phyloP scores from a whole-genome alignment of 2,797 vertebrate genomes.

The Dendrocincla tyrannina region DNA sequence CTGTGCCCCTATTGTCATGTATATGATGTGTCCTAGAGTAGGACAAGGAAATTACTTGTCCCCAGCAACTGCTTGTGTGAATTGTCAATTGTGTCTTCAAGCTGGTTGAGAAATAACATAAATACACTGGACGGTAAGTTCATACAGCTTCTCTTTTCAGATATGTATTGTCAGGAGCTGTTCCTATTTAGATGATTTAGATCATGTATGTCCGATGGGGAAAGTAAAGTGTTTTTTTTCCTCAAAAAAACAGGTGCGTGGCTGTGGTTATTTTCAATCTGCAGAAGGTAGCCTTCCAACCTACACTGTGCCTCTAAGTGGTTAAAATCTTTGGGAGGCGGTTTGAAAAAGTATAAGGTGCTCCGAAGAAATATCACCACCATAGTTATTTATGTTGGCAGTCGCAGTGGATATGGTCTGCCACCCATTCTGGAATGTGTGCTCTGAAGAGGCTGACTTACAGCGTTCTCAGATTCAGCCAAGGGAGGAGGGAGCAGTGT shows the following conservation, averaged over 20 bases:
- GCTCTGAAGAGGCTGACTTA: background rate
- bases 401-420: background rate
- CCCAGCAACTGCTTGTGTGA: background rate
- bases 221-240: slow-evolving; percentile 29
- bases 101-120: background rate
- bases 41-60: background rate
- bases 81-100: background rate
- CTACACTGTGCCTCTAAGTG: background rate
- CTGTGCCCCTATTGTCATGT: background rate
- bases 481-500: background rate
- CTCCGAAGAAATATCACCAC: background rate
- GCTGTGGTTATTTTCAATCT: background rate
- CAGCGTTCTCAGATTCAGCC: background rate
- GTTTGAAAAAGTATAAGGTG: background rate
- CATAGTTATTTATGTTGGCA: background rate
- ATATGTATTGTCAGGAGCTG: background rate
- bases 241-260: background rate
- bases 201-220: background rate
- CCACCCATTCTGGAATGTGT: background rate
- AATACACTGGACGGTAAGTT: background rate
- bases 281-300: background rate
- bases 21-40: background rate
- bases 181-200: background rate
- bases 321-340: background rate
- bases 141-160: background rate